A percentile compares a stretch with the other conserved stretches of the same genome.
phyloP scores from a whole-genome alignment of 92 coral and sea anemone genomes.

The Isaurus tuberculatus region DNA sequence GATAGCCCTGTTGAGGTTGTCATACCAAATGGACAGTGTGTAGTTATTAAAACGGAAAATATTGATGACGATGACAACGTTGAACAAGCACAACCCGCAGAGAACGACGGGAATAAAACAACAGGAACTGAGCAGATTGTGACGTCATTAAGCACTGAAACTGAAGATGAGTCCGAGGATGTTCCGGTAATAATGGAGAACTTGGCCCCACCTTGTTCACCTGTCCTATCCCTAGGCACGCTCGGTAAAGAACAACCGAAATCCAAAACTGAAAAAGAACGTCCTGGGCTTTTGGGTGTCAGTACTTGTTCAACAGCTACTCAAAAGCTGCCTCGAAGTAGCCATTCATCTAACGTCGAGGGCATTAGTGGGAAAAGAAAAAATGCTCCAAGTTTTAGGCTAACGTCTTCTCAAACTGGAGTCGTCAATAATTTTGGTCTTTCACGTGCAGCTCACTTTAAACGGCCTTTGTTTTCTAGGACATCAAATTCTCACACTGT shows the following conservation, averaged over 20 bases:
- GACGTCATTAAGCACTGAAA: background rate
- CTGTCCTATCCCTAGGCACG: background rate
- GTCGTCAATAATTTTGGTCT: background rate
- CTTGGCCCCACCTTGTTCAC: background rate
- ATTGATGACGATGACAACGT: constrained; percentile 4
- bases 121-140: background rate
- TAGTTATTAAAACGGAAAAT: constrained; percentile 37
- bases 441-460: constrained; percentile 43
- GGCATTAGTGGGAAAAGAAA: background rate
- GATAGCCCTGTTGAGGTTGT: constrained; percentile 36
- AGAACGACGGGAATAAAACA: background rate
- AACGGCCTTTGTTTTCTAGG: constrained; percentile 37
- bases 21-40: constrained; percentile 46
- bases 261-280: background rate
- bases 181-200: background rate
- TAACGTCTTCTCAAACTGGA: background rate
- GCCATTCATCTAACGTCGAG: background rate
- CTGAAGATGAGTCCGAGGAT: background rate
- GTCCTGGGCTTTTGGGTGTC: background rate
- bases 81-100: background rate
- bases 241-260: background rate
- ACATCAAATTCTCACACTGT: constrained; percentile 13
- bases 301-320: background rate
- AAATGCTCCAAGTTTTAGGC: background rate
- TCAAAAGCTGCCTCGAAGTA: background rate